Evolutionary conservation across 1,140 invertebrate genomes (phyloP).

Genomic region (Oryctes rhinoceros): DNA sequence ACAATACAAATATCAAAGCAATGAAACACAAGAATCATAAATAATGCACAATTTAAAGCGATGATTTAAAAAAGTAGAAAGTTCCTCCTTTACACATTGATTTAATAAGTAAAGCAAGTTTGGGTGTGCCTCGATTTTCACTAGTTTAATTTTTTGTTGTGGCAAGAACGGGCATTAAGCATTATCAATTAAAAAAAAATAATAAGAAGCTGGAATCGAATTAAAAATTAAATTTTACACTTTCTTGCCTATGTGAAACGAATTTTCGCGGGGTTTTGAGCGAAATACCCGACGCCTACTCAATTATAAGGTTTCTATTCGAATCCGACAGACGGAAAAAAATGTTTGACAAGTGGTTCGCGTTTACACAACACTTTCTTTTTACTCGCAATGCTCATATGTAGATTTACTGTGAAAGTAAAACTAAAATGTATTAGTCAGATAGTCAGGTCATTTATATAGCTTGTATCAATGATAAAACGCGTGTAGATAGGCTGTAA

Average conservation of each 20-base stretch:
- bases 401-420: slow-evolving; percentile 9
- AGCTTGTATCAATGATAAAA: not conserved
- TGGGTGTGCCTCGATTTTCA: slow-evolving; percentile 8
- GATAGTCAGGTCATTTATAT: not conserved
- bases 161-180: not conserved
- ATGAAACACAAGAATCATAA: not conserved
- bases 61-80: slow-evolving; percentile 7
- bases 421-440: slow-evolving; percentile 4
- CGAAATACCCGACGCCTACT: not conserved
- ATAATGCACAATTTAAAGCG: not conserved
- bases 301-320: slow-evolving; percentile 1
- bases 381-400: not conserved
- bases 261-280: not conserved
- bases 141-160: not conserved
- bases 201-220: not conserved
- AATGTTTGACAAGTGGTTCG: not conserved
- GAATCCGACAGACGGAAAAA: not conserved
- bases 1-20: not conserved
- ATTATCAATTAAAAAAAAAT: not conserved
- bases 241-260: not conserved
- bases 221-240: slow-evolving; percentile 9
- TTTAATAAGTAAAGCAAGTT: not conserved
- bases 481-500: not conserved
- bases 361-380: slow-evolving; percentile 15
- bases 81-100: not conserved